These are phyloP conservation scores for Tragelaphus imberbis DNA, from an alignment of 2,113 vertebrate genomes.

Conservation along the genomic window DNA sequence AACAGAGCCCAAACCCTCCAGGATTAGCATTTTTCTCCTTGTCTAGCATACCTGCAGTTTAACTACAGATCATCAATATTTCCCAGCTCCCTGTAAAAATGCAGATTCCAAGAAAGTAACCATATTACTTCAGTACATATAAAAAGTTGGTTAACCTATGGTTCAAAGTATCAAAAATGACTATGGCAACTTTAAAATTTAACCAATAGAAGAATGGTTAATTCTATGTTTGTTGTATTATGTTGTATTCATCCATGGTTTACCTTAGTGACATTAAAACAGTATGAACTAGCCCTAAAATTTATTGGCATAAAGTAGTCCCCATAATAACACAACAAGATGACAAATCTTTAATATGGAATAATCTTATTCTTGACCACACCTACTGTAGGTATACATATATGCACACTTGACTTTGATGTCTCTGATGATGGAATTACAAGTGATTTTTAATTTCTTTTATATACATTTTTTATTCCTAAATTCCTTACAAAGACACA, in stretches of 20 bases:
- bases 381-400: rapidly evolving
- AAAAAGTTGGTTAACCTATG: background rate
- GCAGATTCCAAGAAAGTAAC: background rate
- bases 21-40: background rate
- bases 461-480: background rate
- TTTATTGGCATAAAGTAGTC: background rate
- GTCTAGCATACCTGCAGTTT: background rate
- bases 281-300: background rate
- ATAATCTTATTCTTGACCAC: background rate
- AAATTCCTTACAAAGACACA: background rate
- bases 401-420: background rate
- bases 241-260: background rate
- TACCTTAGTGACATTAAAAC: background rate
- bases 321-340: background rate
- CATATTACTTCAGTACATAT: background rate
- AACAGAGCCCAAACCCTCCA: background rate
- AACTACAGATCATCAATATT: background rate
- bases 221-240: background rate
- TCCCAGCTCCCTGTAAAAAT: background rate
- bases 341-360: background rate
- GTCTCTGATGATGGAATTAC: background rate
- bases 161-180: background rate
- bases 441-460: background rate
- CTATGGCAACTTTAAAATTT: background rate
- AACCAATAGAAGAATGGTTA: background rate